phyloP scores from a whole-genome alignment of 37 sponge, comb jelly and placozoan species.

The Spongia lamella region DNA sequence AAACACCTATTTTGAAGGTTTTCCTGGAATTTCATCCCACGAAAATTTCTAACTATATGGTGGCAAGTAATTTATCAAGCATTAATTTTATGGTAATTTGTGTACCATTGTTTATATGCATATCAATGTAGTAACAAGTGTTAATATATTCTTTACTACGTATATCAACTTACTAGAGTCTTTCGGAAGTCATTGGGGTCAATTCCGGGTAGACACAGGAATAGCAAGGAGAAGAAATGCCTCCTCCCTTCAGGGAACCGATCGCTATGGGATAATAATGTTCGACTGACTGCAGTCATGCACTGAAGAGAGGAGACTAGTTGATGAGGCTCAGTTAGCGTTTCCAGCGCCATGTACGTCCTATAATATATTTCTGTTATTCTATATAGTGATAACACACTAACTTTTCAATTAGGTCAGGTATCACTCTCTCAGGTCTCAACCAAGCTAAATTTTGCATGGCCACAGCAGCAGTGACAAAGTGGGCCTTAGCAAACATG shows the following conservation, averaged over 20 bases:
- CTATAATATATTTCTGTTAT: slow-evolving; percentile 5
- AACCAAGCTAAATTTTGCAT: slow-evolving; percentile 65
- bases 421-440: slow-evolving; percentile 80
- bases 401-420: slow-evolving; percentile 68
- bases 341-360: slow-evolving; percentile 79
- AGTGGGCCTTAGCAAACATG: slow-evolving; percentile 73
- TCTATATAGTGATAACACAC: no score
- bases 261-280: slow-evolving; percentile 48
- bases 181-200: slow-evolving; percentile 91
- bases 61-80: no score
- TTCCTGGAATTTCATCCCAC: no score
- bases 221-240: slow-evolving; percentile 80
- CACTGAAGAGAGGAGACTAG: slow-evolving; percentile 77
- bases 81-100: no score
- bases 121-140: neutral
- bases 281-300: slow-evolving; percentile 61
- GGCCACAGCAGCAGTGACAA: slow-evolving; percentile 38
- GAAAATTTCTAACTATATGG: no score
- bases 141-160: neutral
- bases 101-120: no score
- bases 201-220: slow-evolving; percentile 78
- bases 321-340: slow-evolving; percentile 94
- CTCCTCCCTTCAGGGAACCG: slow-evolving; percentile 77
- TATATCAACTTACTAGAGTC: slow-evolving; percentile 48
- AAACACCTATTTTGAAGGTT: no score